Evolutionary conservation across 2,888 invertebrate genomes (phyloP).

Genomic region (Caenorhabditis wallacei): DNA sequence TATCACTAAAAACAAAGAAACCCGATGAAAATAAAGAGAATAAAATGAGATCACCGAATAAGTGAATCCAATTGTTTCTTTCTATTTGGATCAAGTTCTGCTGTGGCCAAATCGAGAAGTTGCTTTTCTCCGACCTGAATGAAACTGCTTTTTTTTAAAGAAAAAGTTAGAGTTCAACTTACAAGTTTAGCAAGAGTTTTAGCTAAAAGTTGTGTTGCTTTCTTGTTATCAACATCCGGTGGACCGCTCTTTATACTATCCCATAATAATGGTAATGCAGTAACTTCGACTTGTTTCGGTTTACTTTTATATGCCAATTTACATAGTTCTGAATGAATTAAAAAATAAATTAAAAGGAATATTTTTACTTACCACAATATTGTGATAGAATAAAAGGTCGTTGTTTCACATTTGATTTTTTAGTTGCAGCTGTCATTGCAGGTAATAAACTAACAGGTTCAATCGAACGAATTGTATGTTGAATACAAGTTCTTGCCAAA

Average conservation of each 20-base stretch:
- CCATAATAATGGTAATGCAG: slow-evolving; percentile 71
- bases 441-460: slow-evolving; percentile 69
- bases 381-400: slow-evolving; percentile 65
- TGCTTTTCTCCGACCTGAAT: slow-evolving; percentile 67
- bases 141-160: too few species aligned
- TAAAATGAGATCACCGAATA: slow-evolving; percentile 53
- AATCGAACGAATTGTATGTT: slow-evolving; percentile 67
- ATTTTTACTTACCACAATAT: slow-evolving; percentile 32
- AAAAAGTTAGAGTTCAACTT: too few species aligned
- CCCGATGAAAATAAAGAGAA: slow-evolving; percentile 18
- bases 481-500: slow-evolving; percentile 65
- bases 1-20: slow-evolving; percentile 40
- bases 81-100: slow-evolving; percentile 68
- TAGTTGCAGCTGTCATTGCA: slow-evolving; percentile 70
- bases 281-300: slow-evolving; percentile 75
- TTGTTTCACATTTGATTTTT: slow-evolving; percentile 74
- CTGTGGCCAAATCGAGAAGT: slow-evolving; percentile 64
- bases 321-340: slow-evolving; percentile 61
- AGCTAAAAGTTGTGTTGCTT: slow-evolving; percentile 53
- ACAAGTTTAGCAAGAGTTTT: slow-evolving; percentile 67
- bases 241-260: slow-evolving; percentile 65
- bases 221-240: slow-evolving; percentile 70
- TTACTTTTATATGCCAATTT: slow-evolving; percentile 62
- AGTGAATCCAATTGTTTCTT: slow-evolving; percentile 70
- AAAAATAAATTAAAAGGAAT: not conserved